Evolutionary conservation across 2,113 vertebrate genomes (phyloP).

Genomic region (Gracilinanus agilis): DNA sequence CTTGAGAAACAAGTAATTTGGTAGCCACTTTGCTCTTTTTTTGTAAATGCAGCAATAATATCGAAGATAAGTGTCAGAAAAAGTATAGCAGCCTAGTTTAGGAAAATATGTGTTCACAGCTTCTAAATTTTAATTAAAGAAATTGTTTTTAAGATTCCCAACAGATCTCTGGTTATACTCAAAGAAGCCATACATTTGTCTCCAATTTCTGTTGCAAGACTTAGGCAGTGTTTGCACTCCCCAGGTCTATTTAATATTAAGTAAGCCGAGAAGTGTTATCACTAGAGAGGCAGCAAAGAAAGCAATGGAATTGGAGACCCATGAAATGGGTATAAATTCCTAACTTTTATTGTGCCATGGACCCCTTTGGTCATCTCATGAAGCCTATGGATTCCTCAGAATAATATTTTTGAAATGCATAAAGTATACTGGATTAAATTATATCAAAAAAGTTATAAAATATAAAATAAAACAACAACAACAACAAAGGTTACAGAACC

Average conservation of each 20-base stretch:
- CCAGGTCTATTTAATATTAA: neutral
- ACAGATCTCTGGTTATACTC: neutral
- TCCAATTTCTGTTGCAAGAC: neutral
- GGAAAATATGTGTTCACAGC: neutral
- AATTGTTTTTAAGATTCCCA: slow-evolving; percentile 1
- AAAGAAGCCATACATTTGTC: neutral
- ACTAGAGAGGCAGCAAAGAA: neutral
- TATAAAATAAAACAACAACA: neutral
- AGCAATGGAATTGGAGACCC: neutral
- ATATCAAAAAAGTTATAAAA: neutral
- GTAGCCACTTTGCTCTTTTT: neutral
- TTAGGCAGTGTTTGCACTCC: neutral
- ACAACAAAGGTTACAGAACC: neutral
- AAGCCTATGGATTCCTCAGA: neutral
- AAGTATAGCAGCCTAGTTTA: neutral
- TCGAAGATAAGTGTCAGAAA: neutral
- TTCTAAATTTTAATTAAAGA: slow-evolving; percentile 15
- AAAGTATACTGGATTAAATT: neutral
- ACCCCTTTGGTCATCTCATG: neutral
- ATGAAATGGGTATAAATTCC: neutral
- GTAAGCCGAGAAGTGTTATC: neutral
- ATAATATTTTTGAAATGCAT: neutral
- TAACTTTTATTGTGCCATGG: neutral
- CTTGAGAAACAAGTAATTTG: neutral
- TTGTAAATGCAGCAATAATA: neutral